Evolutionary conservation across 2,797 vertebrate species (phyloP), one percentile per base, ranked within the genome.

Genomic region (Gymnopithys bicolor): DNA sequence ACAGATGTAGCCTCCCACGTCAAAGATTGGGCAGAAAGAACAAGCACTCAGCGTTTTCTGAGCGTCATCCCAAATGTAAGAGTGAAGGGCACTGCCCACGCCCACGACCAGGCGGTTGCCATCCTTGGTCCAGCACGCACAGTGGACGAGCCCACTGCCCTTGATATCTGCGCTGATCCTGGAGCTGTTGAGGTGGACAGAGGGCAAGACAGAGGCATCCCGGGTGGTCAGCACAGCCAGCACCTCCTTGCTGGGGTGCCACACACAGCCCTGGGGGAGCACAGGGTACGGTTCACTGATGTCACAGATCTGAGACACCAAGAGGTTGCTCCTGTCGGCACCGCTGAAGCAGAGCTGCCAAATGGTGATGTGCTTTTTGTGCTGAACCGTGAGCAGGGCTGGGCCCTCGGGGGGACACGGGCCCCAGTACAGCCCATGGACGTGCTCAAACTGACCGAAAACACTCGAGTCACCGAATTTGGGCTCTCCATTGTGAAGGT

Each of bases 61-160:
- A 82, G 98, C 97, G 94, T 98, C 98, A 41, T 99, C 98, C 99
- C 99, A 99, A 73, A 98, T 97, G 52, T 98, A 99, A 1, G 99
- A 99, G 84, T 99, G 98, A 48, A 99, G 98, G 37, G 98, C 97
- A 4, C 98, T 98, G 92, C 99, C 99, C 5, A 98, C 97, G 2
- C 99, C 99, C 49, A 99, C 98, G 19, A 99, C 99, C 77, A 99
- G 95, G n/a, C 99, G 98, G 2, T 94, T 98, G 33, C 99, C 99
- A 11, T 99, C 99, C 93, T 97, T 98, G 18, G 99, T 99, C 99
- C 99, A 99, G 68, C 99, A 99, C 1, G 99, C 99, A 17, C 99
- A 99, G 80, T 98, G 99, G 95, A 99, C 98, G 16, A 98, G 96
- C 28, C 98, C 98, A 0, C 98, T 98, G 51, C 97, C 96, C 93